Percentiles rank a stretch among this genome's conserved stretches.
Conservation (phyloP, 2,797 vertebrate genomes). For the Podarcis lilfordi region DNA sequence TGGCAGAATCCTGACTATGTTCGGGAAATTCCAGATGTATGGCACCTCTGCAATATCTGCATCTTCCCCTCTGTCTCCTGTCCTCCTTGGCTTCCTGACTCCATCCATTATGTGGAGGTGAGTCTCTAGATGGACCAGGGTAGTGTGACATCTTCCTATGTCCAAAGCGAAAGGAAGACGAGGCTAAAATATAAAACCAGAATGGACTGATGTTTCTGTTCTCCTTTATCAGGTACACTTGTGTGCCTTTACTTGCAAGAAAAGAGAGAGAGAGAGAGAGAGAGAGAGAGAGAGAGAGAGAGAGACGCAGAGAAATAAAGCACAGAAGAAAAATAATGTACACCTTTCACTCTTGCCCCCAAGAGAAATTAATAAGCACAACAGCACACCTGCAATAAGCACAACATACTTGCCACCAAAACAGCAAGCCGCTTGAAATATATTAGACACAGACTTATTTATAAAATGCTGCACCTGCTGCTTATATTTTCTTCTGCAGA, state of each 20-base stretch:
- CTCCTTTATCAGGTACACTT: neutral
- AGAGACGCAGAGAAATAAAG: slow-evolving; percentile 24
- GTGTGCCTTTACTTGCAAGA: neutral
- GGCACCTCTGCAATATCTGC: too few species aligned
- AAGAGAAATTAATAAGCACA: slow-evolving; percentile 69
- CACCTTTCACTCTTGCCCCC: slow-evolving; percentile 70
- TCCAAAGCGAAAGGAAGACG: neutral
- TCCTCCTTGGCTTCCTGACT: neutral
- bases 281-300: neutral
- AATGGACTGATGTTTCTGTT: neutral
- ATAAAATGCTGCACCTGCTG: slow-evolving; percentile 40
- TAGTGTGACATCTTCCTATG: neutral
- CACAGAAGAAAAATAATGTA: slow-evolving; percentile 59
- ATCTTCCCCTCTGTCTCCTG: neutral
- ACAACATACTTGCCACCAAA: slow-evolving; percentile 20
- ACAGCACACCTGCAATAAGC: slow-evolving; percentile 55
- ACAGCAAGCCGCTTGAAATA: slow-evolving; percentile 51
- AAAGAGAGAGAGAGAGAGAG: neutral
- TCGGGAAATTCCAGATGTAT: too few species aligned
- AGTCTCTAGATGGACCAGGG: neutral
- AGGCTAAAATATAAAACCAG: neutral
- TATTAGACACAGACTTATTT: slow-evolving; percentile 44
- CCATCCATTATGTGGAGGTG: neutral
- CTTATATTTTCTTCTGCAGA: slow-evolving; percentile 61
- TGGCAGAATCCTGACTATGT: too few species aligned